Evolutionary conservation across 2,888 invertebrate species (phyloP), one percentile per base, ranked within the genome.

Genomic region (Noctua janthe): DNA sequence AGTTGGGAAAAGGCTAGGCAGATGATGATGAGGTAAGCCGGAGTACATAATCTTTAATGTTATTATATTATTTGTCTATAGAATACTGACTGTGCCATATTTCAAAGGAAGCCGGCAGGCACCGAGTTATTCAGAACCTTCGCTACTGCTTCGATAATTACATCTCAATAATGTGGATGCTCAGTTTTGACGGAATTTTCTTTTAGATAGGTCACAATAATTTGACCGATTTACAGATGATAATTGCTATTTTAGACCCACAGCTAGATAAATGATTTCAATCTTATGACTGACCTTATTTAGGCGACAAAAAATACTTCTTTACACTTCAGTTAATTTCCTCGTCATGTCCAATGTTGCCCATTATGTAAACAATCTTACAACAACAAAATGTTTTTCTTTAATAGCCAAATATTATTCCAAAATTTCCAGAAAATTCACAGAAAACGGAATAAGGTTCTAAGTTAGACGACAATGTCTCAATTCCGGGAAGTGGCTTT

Each of bases 381-480:
- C 43, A 29, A 5, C 4, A 70, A 39, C 39, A 67, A 62, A 74
- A 74, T 17, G 7, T 80, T 81, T 73, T 59, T 64, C 10, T 66
- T 29, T 71, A 66, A 17, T 49, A 59, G 11, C 8, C 5, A 74
- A 74, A 71, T 71, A 67, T 74, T 71, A 59, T 71, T 74, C 29
- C 2, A 7, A 56, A 66, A 43, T 73, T 70, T 15, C 39, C 20
- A 17, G 81, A n/a, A 56, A 66, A 43, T 73, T 70, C 11, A 29
- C 20, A 17, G 81, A n/a, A 85, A 81, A 75, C 54, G 13, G 7
- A 62, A n/a, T n/a, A 59, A 39, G 23, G 2, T 69, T n/a, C 17
- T 10, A 49, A 76, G 56, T 71, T 51, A n/a, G 2, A n/a, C 35
- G 67, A 85, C 62, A 62, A 67, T 29, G 15, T 62, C 13, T 35